Evolutionary conservation across 2,888 invertebrate genomes (phyloP).

Genomic region (Nematopogon swammerdamellus): DNA sequence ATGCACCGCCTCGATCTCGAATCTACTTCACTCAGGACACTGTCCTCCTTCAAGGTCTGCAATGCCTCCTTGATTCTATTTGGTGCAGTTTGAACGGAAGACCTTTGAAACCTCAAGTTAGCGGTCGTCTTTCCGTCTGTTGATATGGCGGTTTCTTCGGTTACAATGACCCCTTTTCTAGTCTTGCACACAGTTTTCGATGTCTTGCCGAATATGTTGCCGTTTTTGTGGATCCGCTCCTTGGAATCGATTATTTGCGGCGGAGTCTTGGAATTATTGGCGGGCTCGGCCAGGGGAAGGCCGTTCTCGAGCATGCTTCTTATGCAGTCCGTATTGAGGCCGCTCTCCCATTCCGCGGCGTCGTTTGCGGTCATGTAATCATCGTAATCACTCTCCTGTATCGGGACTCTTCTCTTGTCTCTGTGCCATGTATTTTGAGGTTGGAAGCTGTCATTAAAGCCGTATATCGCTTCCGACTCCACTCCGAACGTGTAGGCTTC

Average conservation of each 20-base stretch:
- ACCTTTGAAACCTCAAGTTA: slow-evolving; percentile 41
- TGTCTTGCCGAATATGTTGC: slow-evolving; percentile 39
- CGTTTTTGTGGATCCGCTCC: slow-evolving; percentile 34
- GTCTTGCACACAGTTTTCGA: slow-evolving; percentile 40
- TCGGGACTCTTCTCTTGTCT: slow-evolving; percentile 53
- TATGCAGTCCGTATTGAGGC: slow-evolving; percentile 33
- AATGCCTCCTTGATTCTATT: slow-evolving; percentile 36
- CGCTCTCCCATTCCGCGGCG: slow-evolving; percentile 32
- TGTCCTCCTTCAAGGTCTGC: slow-evolving; percentile 35
- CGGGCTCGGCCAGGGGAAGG: slow-evolving; percentile 25
- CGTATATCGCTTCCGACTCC: slow-evolving; percentile 39
- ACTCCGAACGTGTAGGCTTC: slow-evolving; percentile 21
- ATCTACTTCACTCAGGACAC: slow-evolving; percentile 25
- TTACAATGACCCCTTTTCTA: slow-evolving; percentile 39
- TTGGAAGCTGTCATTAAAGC: slow-evolving; percentile 26
- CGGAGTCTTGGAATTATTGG: not conserved
- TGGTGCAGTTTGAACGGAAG: slow-evolving; percentile 37
- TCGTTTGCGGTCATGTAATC: slow-evolving; percentile 35
- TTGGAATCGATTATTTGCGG: slow-evolving; percentile 31
- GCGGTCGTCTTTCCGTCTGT: slow-evolving; percentile 39
- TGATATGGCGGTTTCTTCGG: slow-evolving; percentile 43
- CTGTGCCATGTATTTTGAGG: slow-evolving; percentile 30
- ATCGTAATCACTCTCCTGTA: slow-evolving; percentile 35
- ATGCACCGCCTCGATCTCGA: slow-evolving; percentile 37
- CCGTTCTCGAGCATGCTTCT: slow-evolving; percentile 42